Evolutionary conservation across 1,140 invertebrate species (phyloP).

Genomic region (Brachionus rubens): DNA sequence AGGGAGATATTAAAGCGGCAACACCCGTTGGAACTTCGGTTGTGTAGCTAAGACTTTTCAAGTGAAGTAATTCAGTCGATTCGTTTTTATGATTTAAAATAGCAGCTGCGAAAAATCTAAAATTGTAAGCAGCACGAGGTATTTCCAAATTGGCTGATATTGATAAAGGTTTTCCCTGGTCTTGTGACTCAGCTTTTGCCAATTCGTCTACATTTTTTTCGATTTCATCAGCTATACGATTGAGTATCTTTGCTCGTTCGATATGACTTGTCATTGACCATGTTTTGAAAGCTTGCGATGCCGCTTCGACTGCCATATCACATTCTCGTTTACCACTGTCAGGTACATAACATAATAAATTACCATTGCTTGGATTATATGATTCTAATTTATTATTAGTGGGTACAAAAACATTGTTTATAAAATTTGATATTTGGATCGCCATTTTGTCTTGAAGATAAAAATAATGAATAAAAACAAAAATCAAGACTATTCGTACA

Average conservation of each 20-base stretch:
- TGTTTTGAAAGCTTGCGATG: slow-evolving; percentile 70
- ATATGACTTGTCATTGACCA: slow-evolving; percentile 74
- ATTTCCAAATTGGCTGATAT: slow-evolving; percentile 64
- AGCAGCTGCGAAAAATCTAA: slow-evolving; percentile 64
- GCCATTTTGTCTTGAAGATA: slow-evolving; percentile 44
- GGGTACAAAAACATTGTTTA: slow-evolving; percentile 86
- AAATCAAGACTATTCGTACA: too few relatives aligned
- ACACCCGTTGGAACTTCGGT: slow-evolving; percentile 64
- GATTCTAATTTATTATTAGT: slow-evolving; percentile 78
- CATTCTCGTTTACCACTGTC: slow-evolving; percentile 78
- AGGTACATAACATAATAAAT: slow-evolving; percentile 73
- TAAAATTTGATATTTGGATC: slow-evolving; percentile 66
- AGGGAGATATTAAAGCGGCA: slow-evolving; percentile 65
- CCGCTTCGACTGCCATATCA: slow-evolving; percentile 72
- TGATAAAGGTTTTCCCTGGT: slow-evolving; percentile 66
- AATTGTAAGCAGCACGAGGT: slow-evolving; percentile 64
- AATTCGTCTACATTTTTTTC: slow-evolving; percentile 63
- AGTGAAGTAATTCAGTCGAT: slow-evolving; percentile 56
- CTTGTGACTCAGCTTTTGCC: slow-evolving; percentile 63
- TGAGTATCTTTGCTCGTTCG: slow-evolving; percentile 63
- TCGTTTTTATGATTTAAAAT: slow-evolving; percentile 49
- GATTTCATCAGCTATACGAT: slow-evolving; percentile 64
- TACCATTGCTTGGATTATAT: slow-evolving; percentile 75
- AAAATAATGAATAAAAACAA: too few relatives aligned
- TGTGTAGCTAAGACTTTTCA: slow-evolving; percentile 63